These are phyloP conservation scores for Pterois miles DNA, from an alignment of 2,797 vertebrate genomes.

Conservation along the genomic window DNA sequence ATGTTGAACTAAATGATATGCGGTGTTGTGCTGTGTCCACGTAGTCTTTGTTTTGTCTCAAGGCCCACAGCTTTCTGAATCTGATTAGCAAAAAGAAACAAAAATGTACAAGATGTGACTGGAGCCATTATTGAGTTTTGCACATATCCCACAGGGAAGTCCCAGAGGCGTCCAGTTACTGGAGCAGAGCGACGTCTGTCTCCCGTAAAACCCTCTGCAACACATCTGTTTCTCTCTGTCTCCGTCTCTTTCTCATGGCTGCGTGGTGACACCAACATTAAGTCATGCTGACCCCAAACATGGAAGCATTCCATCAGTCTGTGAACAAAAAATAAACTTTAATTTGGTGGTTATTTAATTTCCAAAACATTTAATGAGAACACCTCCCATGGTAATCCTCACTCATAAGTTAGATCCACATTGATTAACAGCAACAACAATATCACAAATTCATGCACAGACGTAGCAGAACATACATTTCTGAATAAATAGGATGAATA, in stretches of 20 bases:
- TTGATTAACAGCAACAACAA: neutral
- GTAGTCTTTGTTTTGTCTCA: conserved; percentile 22
- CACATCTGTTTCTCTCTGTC: conserved; percentile 63
- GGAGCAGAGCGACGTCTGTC: conserved; percentile 24
- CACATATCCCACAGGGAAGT: conserved; percentile 42
- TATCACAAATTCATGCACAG: neutral
- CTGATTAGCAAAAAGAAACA: conserved; percentile 21
- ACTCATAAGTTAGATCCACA: conserved; percentile 5
- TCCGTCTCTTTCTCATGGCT: conserved; percentile 35
- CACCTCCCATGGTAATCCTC: neutral
- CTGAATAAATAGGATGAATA: neutral
- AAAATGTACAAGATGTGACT: conserved; percentile 24
- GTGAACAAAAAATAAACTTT: neutral
- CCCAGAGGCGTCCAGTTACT: conserved; percentile 55
- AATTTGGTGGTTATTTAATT: neutral
- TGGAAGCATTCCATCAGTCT: conserved; percentile 18
- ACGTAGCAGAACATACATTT: neutral
- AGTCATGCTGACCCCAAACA: conserved; percentile 34
- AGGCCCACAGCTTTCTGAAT: conserved; percentile 25
- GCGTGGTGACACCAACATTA: conserved; percentile 43
- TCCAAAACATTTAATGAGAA: conserved; percentile 9
- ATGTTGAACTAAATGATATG: neutral
- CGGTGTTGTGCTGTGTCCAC: neutral
- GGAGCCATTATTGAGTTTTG: conserved; percentile 51
- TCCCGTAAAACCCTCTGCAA: conserved; percentile 36